These are phyloP conservation scores for Macrophya alboannulata DNA, from an alignment of 2,888 invertebrate species.

Conservation along the genomic window DNA sequence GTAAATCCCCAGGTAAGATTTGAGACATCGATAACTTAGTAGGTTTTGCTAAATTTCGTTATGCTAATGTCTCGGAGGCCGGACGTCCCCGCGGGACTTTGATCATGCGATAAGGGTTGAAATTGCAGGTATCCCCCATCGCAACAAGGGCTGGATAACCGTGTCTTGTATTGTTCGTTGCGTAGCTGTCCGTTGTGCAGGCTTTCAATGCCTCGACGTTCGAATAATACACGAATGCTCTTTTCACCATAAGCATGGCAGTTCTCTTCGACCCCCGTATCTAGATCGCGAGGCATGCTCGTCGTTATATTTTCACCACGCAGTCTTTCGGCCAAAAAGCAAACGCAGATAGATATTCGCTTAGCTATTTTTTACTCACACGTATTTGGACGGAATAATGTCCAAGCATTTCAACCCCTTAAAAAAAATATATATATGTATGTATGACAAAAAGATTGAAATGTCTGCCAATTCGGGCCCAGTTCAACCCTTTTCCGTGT, in stretches of 20 bases:
- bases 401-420: not conserved
- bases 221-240: slow-evolving; percentile 58
- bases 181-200: slow-evolving; percentile 44
- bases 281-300: slow-evolving; percentile 65
- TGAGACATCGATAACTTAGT: slow-evolving; percentile 21
- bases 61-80: slow-evolving; percentile 52
- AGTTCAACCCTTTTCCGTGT: not conserved
- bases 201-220: slow-evolving; percentile 48
- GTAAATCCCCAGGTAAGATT: slow-evolving; percentile 14
- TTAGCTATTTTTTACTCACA: no score
- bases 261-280: slow-evolving; percentile 56
- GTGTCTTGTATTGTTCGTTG: slow-evolving; percentile 60
- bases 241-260: slow-evolving; percentile 57
- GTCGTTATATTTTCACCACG: slow-evolving; percentile 61
- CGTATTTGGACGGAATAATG: not conserved
- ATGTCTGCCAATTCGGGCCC: not conserved
- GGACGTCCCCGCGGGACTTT: slow-evolving; percentile 58
- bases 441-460: no score
- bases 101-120: slow-evolving; percentile 75
- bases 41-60: slow-evolving; percentile 36
- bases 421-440: no score
- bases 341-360: not conserved
- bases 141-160: slow-evolving; percentile 74
- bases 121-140: slow-evolving; percentile 78
- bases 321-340: not conserved